Evolutionary conservation across 2,113 vertebrate genomes (phyloP), one percentile per base, ranked within the genome.

Genomic region (Baryphthengus martii): DNA sequence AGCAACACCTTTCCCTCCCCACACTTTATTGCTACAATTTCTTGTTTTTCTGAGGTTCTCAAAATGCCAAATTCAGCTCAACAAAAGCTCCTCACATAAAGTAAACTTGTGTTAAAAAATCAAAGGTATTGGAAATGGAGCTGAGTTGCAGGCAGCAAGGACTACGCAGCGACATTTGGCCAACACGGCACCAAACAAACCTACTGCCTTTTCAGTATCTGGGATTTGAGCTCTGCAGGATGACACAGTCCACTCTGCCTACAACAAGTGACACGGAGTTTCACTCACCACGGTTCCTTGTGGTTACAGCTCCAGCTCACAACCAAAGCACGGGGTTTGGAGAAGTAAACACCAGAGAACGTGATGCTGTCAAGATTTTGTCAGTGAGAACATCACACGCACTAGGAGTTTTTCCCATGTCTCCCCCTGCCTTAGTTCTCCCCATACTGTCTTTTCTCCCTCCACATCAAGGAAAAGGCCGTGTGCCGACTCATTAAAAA

Each of bases 401-500:
- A 15, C 21, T 3, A 49, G 25, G 28, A 79, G 14, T 15, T 86
- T 81, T 68, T 70, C 65, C 53, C 13, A 18, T 2, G 5, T 45
- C 11, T 62, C 17, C n/a, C 42, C 23, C 13, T 13, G 59, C 29
- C 24, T 85, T 37, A 73, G 29, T n/a, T 78, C n/a, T 88, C 29
- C 45, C 50, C 52, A 52, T 13, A 47, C 72, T 11, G 59, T 49
- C 88, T 92, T n/a, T n/a, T 90, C 14, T 6, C 56, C 31, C 17
- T 78, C 79, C 31, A n/a, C 73, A 85, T 63, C 65, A 94, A 87
- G 82, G 93, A 96, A 95, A 86, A 93, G 56, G 76, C 93, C 91
- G 71, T 92, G 61, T 95, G 88, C 42, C 89, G 92, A 94, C 83
- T 95, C 90, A 92, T 86, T 92, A 89, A 93, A 86, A 95, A 94